A percentile compares a stretch with the other conserved stretches of the same genome.
Evolutionary conservation across 1,140 invertebrate genomes (phyloP).

Genomic region (Scaptomyza hsui): DNA sequence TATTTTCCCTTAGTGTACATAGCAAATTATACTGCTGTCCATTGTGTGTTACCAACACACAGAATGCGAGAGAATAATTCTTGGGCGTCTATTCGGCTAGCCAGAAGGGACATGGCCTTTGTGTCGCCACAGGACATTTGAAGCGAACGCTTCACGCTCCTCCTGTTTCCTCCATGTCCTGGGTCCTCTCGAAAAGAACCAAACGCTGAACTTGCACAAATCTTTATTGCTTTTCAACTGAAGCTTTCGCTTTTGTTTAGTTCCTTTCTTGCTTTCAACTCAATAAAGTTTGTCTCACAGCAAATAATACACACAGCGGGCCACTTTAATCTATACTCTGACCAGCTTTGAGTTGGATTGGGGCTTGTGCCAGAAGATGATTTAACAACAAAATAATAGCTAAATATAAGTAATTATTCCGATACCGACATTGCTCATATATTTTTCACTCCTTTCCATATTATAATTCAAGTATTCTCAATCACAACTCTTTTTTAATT

Average conservation of each 20-base stretch:
- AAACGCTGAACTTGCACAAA: slow-evolving; percentile 70
- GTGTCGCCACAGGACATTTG: slow-evolving; percentile 46
- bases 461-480: too few relatives aligned
- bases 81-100: slow-evolving; percentile 36
- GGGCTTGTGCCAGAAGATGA: too few relatives aligned
- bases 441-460: too few relatives aligned
- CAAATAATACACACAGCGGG: slow-evolving; percentile 13
- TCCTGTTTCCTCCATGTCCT: not conserved
- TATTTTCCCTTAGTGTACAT: not conserved
- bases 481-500: not conserved
- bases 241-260: slow-evolving; percentile 41
- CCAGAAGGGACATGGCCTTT: slow-evolving; percentile 28
- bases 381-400: too few relatives aligned
- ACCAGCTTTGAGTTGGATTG: too few relatives aligned
- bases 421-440: too few relatives aligned
- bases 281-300: slow-evolving; percentile 2
- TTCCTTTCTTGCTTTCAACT: slow-evolving; percentile 8
- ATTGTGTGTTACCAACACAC: slow-evolving; percentile 1
- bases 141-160: slow-evolving; percentile 21
- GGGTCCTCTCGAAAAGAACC: slow-evolving; percentile 24
- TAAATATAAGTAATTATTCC: too few relatives aligned
- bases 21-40: slow-evolving; percentile 20
- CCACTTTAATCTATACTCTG: slow-evolving; percentile 4
- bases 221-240: slow-evolving; percentile 65
- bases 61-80: not conserved